phyloP scores from a whole-genome alignment of 2,113 vertebrate genomes.

The Alectura lathami region DNA sequence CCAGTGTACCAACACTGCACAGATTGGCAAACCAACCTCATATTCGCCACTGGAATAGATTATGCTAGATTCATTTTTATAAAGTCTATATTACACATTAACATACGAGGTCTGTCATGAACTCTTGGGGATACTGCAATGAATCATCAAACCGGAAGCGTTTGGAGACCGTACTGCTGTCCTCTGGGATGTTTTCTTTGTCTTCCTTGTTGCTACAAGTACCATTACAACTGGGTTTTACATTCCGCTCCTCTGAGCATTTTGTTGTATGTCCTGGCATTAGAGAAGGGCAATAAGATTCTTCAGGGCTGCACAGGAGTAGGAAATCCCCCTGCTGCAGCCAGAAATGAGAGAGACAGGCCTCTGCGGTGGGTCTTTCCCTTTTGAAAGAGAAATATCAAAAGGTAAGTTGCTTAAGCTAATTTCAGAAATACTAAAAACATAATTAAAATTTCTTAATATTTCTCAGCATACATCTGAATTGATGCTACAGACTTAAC shows the following conservation, averaged over 20 bases:
- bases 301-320: constrained; percentile 62
- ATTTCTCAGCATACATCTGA: background rate
- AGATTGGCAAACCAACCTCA: constrained; percentile 30
- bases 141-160: constrained; percentile 88
- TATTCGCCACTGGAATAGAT: constrained; percentile 23
- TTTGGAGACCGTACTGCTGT: constrained; percentile 81
- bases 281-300: constrained; percentile 51
- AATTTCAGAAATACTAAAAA: background rate
- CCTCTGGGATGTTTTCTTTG: constrained; percentile 93
- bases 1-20: constrained; percentile 49
- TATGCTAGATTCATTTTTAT: constrained; percentile 23
- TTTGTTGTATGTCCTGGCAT: constrained; percentile 61
- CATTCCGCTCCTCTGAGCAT: constrained; percentile 76
- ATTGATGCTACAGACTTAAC: background rate
- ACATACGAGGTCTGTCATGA: constrained; percentile 75
- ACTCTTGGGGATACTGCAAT: constrained; percentile 71
- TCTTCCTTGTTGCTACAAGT: constrained; percentile 81
- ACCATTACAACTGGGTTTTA: constrained; percentile 76
- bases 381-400: constrained; percentile 73
- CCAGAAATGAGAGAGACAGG: constrained; percentile 91
- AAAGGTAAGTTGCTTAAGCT: background rate
- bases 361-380: constrained; percentile 87
- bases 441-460: background rate
- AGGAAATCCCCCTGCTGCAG: constrained; percentile 80
- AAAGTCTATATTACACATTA: constrained; percentile 36